Conservation (phyloP, 92 coral and sea anemone genomes). For the Anthopleura xanthogrammica region DNA sequence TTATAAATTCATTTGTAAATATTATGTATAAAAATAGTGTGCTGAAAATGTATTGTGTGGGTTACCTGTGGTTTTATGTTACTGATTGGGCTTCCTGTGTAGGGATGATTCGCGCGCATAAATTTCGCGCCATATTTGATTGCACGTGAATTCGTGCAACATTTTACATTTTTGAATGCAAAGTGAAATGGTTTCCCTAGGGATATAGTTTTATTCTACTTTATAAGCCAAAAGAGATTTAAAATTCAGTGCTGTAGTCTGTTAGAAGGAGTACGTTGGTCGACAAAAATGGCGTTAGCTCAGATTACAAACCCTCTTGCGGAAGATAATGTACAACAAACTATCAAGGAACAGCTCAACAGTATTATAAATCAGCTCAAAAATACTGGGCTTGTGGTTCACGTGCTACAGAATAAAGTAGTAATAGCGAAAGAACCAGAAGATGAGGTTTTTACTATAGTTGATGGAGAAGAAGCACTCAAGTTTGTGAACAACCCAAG, state of each 20-base stretch:
- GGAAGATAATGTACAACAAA: slow-evolving; percentile 16
- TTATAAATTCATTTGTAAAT: not conserved
- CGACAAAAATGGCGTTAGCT: slow-evolving; percentile 8
- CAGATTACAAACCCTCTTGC: not conserved
- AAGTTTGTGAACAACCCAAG: slow-evolving; percentile 88
- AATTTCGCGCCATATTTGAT: not conserved
- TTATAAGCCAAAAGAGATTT: not conserved
- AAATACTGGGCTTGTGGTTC: slow-evolving; percentile 72
- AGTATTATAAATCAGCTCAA: slow-evolving; percentile 22
- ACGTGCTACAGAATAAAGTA: slow-evolving; percentile 78
- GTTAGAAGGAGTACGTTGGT: not conserved
- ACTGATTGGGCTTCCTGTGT: not conserved
- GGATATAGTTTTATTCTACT: not conserved
- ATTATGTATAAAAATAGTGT: not conserved
- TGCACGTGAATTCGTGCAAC: not conserved
- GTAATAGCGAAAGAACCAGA: slow-evolving; percentile 62
- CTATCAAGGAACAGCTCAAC: slow-evolving; percentile 33
- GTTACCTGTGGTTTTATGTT: not conserved
- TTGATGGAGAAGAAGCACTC: slow-evolving; percentile 89
- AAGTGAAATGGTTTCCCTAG: not conserved
- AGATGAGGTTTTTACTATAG: slow-evolving; percentile 56
- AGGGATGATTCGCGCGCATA: not conserved
- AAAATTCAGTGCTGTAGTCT: not conserved
- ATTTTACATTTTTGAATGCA: not conserved
- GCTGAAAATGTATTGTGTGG: not conserved